These are phyloP conservation scores for Papilio demoleus DNA, from an alignment of 2,888 invertebrate genomes.

Conservation along the genomic window DNA sequence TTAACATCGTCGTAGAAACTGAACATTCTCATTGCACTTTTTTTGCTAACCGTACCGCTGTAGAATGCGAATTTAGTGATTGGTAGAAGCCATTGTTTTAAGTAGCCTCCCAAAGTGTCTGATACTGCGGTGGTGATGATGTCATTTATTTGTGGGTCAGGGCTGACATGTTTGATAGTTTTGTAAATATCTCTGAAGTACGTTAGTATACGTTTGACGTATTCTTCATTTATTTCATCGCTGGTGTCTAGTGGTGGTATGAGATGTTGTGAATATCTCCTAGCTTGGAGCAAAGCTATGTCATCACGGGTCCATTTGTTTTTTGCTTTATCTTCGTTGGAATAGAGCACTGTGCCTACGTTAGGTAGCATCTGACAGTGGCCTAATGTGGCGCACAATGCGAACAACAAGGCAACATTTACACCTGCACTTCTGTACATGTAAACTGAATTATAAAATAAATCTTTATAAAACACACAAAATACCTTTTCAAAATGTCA, in stretches of 20 bases:
- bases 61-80: slow-evolving; percentile 85
- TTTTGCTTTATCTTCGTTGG: slow-evolving; percentile 53
- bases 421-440: slow-evolving; percentile 45
- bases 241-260: slow-evolving; percentile 58
- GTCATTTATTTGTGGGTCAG: slow-evolving; percentile 49
- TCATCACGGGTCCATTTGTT: slow-evolving; percentile 57
- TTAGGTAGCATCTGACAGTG: slow-evolving; percentile 50
- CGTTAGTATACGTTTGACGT: slow-evolving; percentile 54
- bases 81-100: slow-evolving; percentile 84
- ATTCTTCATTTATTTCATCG: slow-evolving; percentile 56
- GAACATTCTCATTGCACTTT: slow-evolving; percentile 80
- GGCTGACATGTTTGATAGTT: slow-evolving; percentile 56
- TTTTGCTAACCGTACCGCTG: slow-evolving; percentile 83
- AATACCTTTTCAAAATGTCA: slow-evolving; percentile 38
- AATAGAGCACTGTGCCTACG: slow-evolving; percentile 71
- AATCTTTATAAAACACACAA: slow-evolving; percentile 59
- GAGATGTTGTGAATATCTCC: slow-evolving; percentile 62
- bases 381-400: slow-evolving; percentile 45
- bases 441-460: slow-evolving; percentile 62
- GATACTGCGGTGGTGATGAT: slow-evolving; percentile 71
- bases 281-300: slow-evolving; percentile 59
- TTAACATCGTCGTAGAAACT: slow-evolving; percentile 84
- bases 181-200: slow-evolving; percentile 61
- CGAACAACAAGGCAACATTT: slow-evolving; percentile 46
- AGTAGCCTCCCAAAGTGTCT: slow-evolving; percentile 83